These are phyloP conservation scores for Chiroxiphia lanceolata DNA, from an alignment of 2,797 vertebrate genomes.

Conservation along the genomic window DNA sequence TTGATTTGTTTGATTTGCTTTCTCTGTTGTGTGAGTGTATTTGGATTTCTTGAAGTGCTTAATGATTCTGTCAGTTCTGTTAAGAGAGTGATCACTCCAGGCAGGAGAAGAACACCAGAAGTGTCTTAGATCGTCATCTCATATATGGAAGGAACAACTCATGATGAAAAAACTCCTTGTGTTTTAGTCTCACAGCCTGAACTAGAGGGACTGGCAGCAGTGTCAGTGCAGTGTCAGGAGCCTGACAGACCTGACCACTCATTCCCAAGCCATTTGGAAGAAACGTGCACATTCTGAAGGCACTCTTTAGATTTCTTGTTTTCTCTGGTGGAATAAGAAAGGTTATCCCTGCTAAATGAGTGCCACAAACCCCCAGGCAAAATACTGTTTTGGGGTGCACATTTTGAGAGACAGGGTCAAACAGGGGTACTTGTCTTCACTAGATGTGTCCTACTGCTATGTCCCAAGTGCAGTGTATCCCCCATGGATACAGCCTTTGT, in stretches of 20 bases:
- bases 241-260: neutral
- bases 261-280: neutral
- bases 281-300: neutral
- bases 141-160: neutral
- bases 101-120: neutral
- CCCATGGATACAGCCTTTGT: neutral
- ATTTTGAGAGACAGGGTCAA: accelerated
- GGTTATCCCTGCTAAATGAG: neutral
- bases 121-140: neutral
- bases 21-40: neutral
- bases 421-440: accelerated
- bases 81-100: neutral
- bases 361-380: neutral
- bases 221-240: neutral
- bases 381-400: neutral
- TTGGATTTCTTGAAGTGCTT: neutral
- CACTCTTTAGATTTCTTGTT: neutral
- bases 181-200: neutral
- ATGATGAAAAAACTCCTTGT: neutral
- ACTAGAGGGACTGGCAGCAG: neutral
- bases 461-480: neutral
- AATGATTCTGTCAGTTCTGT: neutral
- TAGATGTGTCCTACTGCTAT: neutral
- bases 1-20: neutral
- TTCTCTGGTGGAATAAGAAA: neutral